phyloP scores from a whole-genome alignment of 2,888 invertebrate genomes.

The Prostheceraeus crozeri region DNA sequence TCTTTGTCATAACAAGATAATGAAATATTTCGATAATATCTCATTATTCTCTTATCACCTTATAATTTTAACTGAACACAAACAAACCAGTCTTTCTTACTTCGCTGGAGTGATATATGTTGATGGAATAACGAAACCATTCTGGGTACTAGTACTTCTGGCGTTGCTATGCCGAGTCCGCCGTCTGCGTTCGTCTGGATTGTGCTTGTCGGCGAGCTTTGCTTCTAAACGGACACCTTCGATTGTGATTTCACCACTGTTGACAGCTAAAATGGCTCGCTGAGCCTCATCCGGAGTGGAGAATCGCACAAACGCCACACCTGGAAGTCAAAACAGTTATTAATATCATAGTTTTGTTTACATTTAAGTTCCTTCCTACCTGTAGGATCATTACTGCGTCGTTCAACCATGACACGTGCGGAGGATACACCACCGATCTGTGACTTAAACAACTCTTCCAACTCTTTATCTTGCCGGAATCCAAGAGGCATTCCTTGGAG shows the following conservation, averaged over 20 bases:
- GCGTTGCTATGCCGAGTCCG: too few relatives aligned
- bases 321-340: constrained; percentile 1
- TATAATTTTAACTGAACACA: too few relatives aligned
- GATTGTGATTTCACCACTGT: constrained; percentile 1
- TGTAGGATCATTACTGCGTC: constrained; percentile 22
- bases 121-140: too few relatives aligned
- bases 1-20: too few relatives aligned
- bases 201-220: constrained; percentile 38
- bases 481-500: constrained; percentile 35
- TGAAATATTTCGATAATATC: too few relatives aligned
- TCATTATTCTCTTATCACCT: too few relatives aligned
- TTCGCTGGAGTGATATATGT: too few relatives aligned
- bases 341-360: too few relatives aligned
- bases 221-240: constrained; percentile 31
- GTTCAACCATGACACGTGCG: constrained; percentile 38
- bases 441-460: constrained; percentile 31
- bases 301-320: constrained; percentile 36
- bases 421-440: constrained; percentile 35
- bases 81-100: too few relatives aligned
- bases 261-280: constrained; percentile 20
- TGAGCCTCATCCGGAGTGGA: constrained; percentile 35
- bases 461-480: constrained; percentile 34
- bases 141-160: too few relatives aligned
- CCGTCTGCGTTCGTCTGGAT: constrained; percentile 32
- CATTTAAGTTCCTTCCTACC: too few relatives aligned